These are phyloP conservation scores for Oncopodura yosiiana DNA, from an alignment of 1,140 invertebrate genomes.

Conservation along the genomic window DNA sequence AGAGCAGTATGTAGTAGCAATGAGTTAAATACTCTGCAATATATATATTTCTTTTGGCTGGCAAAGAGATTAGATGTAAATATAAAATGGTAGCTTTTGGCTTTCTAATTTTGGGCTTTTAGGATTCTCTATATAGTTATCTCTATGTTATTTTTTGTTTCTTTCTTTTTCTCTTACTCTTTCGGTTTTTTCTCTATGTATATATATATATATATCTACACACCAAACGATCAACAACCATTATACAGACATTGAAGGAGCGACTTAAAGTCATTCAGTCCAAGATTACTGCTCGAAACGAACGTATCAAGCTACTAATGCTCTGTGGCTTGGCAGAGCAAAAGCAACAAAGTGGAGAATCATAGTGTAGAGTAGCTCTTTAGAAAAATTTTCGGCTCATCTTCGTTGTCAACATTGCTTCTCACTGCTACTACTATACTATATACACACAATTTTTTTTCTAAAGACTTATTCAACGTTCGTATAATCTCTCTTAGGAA, in stretches of 20 bases:
- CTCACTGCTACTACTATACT: no score
- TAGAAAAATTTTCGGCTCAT: neutral
- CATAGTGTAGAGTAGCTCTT: conserved; percentile 26
- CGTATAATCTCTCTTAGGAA: no score
- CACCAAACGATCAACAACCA: conserved; percentile 16
- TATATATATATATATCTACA: conserved; percentile 24
- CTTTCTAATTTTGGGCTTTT: conserved; percentile 15
- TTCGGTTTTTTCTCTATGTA: conserved; percentile 20
- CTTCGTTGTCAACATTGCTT: neutral
- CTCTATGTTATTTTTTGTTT: neutral
- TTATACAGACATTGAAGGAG: conserved; percentile 65
- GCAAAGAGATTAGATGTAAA: no score
- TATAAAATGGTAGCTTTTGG: no score
- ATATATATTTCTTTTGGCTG: no score
- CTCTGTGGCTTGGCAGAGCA: conserved; percentile 75
- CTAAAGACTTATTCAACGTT: no score
- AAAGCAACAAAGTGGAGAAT: conserved; percentile 55
- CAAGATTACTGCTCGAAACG: conserved; percentile 74
- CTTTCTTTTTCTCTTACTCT: conserved; percentile 13
- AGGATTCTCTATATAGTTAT: neutral
- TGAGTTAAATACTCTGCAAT: no score
- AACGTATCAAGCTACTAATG: conserved; percentile 73
- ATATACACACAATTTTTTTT: no score
- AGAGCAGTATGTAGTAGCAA: no score
- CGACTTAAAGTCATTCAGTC: conserved; percentile 71